These are phyloP conservation scores for Dryomyza anilis DNA, from an alignment of 2,888 invertebrate species.

Conservation along the genomic window DNA sequence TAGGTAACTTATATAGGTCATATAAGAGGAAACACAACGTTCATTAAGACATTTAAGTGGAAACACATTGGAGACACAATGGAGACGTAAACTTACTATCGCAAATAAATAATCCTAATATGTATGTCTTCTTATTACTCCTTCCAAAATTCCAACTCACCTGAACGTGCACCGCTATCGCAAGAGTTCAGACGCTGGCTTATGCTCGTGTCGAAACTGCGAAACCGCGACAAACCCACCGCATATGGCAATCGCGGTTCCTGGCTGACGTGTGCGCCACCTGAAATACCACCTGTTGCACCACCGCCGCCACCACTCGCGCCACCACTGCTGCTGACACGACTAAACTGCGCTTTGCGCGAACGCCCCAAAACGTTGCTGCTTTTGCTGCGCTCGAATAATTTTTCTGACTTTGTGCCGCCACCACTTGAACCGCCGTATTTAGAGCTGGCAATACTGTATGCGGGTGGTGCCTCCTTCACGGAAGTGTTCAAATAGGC, in stretches of 20 bases:
- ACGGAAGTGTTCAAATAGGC: conserved; percentile 55
- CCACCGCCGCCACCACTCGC: conserved; percentile 28
- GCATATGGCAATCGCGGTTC: conserved; percentile 16
- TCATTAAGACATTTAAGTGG: no score
- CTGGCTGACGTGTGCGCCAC: background rate
- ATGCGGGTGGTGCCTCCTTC: conserved; percentile 56
- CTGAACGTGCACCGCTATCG: conserved; percentile 62
- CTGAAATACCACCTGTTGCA: conserved; percentile 26
- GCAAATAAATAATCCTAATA: no score
- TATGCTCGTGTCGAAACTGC: conserved; percentile 67
- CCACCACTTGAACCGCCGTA: conserved; percentile 3
- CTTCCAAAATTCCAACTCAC: no score
- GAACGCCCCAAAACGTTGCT: conserved; percentile 59
- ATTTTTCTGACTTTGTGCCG: conserved; percentile 33
- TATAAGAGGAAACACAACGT: no score
- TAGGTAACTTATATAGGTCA: no score
- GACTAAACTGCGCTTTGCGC: conserved; percentile 65
- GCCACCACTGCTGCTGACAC: conserved; percentile 41
- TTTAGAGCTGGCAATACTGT: conserved; percentile 40
- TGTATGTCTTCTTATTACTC: no score
- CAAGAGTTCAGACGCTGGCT: conserved; percentile 62
- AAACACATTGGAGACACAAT: no score
- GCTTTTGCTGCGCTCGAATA: conserved; percentile 53
- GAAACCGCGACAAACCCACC: conserved; percentile 66
- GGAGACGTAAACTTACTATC: no score